These are phyloP conservation scores for Lepidocyrtinus sp. DNA, from an alignment of 2,888 invertebrate species.

Conservation along the genomic window DNA sequence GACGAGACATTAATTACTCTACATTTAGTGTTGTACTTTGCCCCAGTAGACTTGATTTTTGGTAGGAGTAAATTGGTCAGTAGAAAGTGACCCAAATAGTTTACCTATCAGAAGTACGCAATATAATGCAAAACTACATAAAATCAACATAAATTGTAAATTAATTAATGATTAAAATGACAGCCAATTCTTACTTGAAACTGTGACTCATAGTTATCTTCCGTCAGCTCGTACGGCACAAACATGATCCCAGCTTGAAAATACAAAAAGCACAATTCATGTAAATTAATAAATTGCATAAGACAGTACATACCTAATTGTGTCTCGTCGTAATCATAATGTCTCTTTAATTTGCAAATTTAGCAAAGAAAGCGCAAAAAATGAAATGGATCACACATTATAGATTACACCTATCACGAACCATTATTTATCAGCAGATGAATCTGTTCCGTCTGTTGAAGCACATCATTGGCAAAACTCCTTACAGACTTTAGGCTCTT, in stretches of 20 bases:
- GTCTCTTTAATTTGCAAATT: too few relatives aligned
- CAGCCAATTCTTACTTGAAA: conserved; percentile 84
- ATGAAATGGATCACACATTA: too few relatives aligned
- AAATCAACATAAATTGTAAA: too few relatives aligned
- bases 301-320: too few relatives aligned
- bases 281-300: too few relatives aligned
- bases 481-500: conserved; percentile 83
- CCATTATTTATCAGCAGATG: conserved; percentile 87
- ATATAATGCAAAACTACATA: too few relatives aligned
- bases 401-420: too few relatives aligned
- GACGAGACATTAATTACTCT: conserved; percentile 91
- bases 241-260: conserved; percentile 90
- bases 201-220: conserved; percentile 88
- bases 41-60: conserved; percentile 79
- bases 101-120: conserved; percentile 80
- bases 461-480: conserved; percentile 80
- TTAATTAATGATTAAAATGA: too few relatives aligned
- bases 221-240: conserved; percentile 82
- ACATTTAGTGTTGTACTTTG: conserved; percentile 74
- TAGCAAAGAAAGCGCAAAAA: neutral
- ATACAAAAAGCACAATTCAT: too few relatives aligned
- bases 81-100: conserved; percentile 89
- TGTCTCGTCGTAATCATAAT: too few relatives aligned
- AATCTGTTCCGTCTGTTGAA: conserved; percentile 78
- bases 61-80: conserved; percentile 86